Percentiles rank a stretch among this genome's conserved stretches.
Conservation (phyloP, 2,888 invertebrate species). For the Pyrrhia umbra region DNA sequence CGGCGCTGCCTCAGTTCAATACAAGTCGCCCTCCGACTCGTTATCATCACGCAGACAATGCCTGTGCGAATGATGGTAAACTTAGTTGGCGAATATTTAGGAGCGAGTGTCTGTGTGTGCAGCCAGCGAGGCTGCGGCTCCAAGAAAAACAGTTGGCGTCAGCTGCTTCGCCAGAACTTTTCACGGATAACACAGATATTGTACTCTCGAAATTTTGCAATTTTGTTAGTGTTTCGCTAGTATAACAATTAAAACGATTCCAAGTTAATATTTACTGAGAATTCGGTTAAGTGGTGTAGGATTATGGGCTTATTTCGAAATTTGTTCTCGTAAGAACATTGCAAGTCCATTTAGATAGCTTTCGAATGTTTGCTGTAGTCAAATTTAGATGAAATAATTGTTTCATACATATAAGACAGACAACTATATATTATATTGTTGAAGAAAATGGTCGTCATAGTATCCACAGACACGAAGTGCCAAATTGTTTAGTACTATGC, state of each 20-base stretch:
- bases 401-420: too few species aligned
- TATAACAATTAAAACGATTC: slow-evolving; percentile 1
- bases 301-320: not conserved
- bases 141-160: slow-evolving; percentile 44
- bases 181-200: slow-evolving; percentile 21
- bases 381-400: not conserved
- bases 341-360: slow-evolving; percentile 6
- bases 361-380: slow-evolving; percentile 2
- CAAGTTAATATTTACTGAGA: not conserved
- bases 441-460: not conserved
- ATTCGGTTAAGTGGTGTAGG: not conserved
- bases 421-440: not conserved
- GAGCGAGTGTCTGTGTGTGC: slow-evolving; percentile 14
- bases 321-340: slow-evolving; percentile 1
- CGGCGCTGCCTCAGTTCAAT: too few species aligned
- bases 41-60: slow-evolving; percentile 21
- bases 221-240: slow-evolving; percentile 9
- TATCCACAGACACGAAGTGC: not conserved
- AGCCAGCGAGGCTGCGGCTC: slow-evolving; percentile 6
- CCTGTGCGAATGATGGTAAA: slow-evolving; percentile 38
- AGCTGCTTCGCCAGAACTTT: slow-evolving; percentile 31
- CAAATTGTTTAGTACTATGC: not conserved
- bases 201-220: slow-evolving; percentile 17
- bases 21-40: too few species aligned
- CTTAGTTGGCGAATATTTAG: slow-evolving; percentile 20